Percentiles rank a stretch among this genome's conserved stretches.
Conservation (phyloP, 1,140 invertebrate genomes). For the Trachymyrmex cornetzi region DNA sequence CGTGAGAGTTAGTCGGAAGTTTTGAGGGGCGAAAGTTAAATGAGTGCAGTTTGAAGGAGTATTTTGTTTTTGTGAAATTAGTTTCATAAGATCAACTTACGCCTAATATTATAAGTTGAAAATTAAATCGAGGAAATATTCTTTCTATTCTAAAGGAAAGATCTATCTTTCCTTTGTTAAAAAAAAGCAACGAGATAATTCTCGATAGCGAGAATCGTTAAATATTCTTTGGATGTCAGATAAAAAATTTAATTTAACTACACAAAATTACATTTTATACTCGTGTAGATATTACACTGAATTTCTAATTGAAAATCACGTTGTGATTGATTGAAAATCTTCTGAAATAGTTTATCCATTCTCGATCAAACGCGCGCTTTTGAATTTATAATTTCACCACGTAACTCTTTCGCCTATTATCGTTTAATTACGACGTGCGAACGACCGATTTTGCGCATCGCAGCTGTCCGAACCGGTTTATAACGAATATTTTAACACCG, state of each 20-base stretch:
- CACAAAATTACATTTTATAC: neutral
- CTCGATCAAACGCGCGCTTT: neutral
- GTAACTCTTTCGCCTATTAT: constrained; percentile 4
- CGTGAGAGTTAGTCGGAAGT: neutral
- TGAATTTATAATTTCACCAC: neutral
- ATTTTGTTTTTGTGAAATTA: neutral
- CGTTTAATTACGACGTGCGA: constrained; percentile 15
- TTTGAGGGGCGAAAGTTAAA: neutral
- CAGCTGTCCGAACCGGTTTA: constrained; percentile 6
- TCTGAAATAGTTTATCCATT: neutral
- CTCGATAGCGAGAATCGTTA: neutral
- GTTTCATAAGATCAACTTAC: neutral
- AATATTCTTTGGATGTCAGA: neutral
- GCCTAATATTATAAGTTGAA: neutral
- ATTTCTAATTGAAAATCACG: neutral
- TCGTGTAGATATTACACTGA: neutral
- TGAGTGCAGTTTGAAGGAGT: neutral
- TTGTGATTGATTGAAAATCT: too few species aligned
- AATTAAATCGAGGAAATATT: neutral
- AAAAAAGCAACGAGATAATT: neutral
- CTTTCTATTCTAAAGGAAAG: too few species aligned
- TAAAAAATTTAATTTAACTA: too few species aligned
- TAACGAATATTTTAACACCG: constrained; percentile 63
- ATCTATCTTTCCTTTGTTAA: too few species aligned
- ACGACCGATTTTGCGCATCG: constrained; percentile 27